Conservation (phyloP, 2,888 invertebrate species). For the Anaspis maculata region DNA sequence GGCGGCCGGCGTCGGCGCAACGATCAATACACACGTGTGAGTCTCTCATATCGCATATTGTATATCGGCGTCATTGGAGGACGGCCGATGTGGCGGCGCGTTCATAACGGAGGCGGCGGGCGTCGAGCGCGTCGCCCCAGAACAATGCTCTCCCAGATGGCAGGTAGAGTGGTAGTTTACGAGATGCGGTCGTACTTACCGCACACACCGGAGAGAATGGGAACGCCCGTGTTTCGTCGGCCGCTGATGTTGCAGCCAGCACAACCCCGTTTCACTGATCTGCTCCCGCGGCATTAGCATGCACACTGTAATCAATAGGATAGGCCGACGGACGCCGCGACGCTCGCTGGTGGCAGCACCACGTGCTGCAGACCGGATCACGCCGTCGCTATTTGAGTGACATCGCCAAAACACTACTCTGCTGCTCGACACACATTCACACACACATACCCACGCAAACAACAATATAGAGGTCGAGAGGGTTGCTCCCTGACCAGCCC, state of each 20-base stretch:
- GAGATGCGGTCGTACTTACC: conserved; percentile 15
- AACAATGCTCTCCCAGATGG: conserved; percentile 16
- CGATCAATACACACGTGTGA: neutral
- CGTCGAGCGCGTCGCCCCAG: too few species aligned
- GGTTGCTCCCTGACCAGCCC: too few species aligned
- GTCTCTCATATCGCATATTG: too few species aligned
- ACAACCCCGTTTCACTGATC: conserved; percentile 12
- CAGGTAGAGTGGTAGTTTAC: too few species aligned
- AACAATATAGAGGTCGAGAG: too few species aligned
- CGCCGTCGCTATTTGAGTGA: conserved; percentile 24
- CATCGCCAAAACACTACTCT: conserved; percentile 14
- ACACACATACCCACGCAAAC: too few species aligned
- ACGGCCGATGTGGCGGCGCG: too few species aligned
- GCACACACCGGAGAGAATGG: conserved; percentile 7
- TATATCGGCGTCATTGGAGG: too few species aligned
- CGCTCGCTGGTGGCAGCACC: conserved; percentile 16
- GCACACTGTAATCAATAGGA: conserved; percentile 38
- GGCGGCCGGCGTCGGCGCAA: conserved; percentile 1
- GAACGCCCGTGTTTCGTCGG: neutral
- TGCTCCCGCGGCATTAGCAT: conserved; percentile 36
- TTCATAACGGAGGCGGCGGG: too few species aligned
- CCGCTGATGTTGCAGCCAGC: conserved; percentile 12
- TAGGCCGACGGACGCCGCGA: conserved; percentile 19
- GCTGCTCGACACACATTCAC: too few species aligned
- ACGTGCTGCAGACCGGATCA: conserved; percentile 27